These are phyloP conservation scores for Triplophysa yarkandensis DNA, from an alignment of 2,797 vertebrate species.

Conservation along the genomic window DNA sequence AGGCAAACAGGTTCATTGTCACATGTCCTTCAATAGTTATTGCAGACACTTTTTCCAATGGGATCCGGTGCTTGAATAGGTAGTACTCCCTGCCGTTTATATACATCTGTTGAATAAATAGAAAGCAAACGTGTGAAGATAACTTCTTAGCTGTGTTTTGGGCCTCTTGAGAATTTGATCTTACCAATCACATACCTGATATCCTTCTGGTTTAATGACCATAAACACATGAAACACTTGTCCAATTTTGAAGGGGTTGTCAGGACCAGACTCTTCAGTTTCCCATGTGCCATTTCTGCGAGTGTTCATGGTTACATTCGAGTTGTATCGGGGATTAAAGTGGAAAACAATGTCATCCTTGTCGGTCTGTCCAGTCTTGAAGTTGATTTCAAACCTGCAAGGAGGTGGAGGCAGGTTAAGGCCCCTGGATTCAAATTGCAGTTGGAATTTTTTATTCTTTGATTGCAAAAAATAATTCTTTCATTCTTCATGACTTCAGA, in stretches of 20 bases:
- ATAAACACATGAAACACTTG: constrained; percentile 26
- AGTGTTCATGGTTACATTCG: neutral
- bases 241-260: constrained; percentile 22
- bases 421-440: too few species aligned
- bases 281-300: constrained; percentile 22
- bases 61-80: constrained; percentile 34
- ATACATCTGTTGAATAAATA: constrained; percentile 17
- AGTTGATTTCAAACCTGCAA: constrained; percentile 37
- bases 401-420: neutral
- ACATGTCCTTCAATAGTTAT: constrained; percentile 16
- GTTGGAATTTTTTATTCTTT: too few species aligned
- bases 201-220: constrained; percentile 7
- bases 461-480: too few species aligned
- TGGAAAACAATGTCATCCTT: constrained; percentile 29
- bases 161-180: too few species aligned
- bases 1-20: neutral
- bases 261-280: neutral
- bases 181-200: neutral
- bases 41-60: constrained; percentile 10
- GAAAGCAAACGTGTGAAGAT: neutral
- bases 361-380: constrained; percentile 21
- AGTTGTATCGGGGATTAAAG: constrained; percentile 16
- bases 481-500: too few species aligned
- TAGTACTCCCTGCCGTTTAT: constrained; percentile 8
- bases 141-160: neutral